These are phyloP conservation scores for Brachionus asplanchnoidis DNA, from an alignment of 1,140 invertebrate species.

Conservation along the genomic window DNA sequence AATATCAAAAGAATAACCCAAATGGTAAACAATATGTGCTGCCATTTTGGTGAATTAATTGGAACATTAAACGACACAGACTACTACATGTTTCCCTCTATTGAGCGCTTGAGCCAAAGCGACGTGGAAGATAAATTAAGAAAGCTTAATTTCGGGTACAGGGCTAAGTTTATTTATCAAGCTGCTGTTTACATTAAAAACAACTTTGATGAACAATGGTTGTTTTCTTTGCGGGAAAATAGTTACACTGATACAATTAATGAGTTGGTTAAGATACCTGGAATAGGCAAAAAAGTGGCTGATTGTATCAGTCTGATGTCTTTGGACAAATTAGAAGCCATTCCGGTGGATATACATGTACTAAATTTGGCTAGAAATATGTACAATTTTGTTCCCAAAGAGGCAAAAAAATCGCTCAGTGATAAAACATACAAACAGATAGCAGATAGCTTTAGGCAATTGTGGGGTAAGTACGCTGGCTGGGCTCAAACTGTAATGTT, in stretches of 20 bases:
- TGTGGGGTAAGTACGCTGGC: conserved; percentile 40
- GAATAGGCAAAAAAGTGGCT: conserved; percentile 88
- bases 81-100: conserved; percentile 75
- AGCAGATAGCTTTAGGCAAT: background rate
- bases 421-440: conserved; percentile 18
- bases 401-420: background rate
- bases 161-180: conserved; percentile 62
- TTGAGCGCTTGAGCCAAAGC: background rate
- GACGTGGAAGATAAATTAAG: conserved; percentile 67
- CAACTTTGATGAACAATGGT: conserved; percentile 73
- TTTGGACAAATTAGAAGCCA: conserved; percentile 74
- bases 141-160: conserved; percentile 79
- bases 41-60: conserved; percentile 72
- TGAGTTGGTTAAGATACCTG: conserved; percentile 71
- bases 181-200: conserved; percentile 46
- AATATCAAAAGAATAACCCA: conserved; percentile 74
- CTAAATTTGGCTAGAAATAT: conserved; percentile 72
- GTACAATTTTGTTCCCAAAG: background rate
- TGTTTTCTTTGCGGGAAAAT: conserved; percentile 64
- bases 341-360: conserved; percentile 94
- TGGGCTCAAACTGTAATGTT: conserved; percentile 41
- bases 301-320: conserved; percentile 98
- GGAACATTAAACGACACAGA: conserved; percentile 63
- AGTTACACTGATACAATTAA: conserved; percentile 67
- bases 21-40: conserved; percentile 86